phyloP scores from a whole-genome alignment of 2,113 vertebrate genomes.

The Todiramphus chloris region DNA sequence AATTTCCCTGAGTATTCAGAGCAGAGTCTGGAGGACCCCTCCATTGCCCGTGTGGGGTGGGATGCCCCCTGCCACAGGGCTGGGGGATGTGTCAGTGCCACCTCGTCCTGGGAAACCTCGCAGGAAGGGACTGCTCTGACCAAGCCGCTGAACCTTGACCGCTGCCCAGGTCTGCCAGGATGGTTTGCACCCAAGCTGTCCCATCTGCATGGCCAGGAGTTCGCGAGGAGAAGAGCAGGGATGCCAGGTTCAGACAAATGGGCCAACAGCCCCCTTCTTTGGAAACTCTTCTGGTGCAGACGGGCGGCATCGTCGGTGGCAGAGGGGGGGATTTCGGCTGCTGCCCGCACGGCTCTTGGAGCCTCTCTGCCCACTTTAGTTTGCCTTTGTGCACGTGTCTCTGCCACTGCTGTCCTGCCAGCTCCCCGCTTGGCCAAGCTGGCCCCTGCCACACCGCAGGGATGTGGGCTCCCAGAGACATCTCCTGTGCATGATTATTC shows the following conservation, averaged over 20 bases:
- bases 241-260: background rate
- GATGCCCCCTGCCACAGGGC: accelerated
- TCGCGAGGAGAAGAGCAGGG: background rate
- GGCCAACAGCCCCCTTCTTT: background rate
- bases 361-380: background rate
- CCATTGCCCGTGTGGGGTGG: background rate
- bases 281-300: background rate
- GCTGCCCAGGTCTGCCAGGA: background rate
- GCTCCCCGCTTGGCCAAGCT: background rate
- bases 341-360: background rate
- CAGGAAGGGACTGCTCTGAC: background rate
- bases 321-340: background rate
- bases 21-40: background rate
- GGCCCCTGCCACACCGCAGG: background rate
- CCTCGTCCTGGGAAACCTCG: background rate
- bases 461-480: background rate
- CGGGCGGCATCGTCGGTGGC: too few relatives aligned
- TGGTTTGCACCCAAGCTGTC: background rate
- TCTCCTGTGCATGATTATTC: background rate
- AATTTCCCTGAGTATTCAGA: background rate
- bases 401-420: background rate
- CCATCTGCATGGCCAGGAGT: background rate
- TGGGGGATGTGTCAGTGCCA: accelerated
- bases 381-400: background rate
- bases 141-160: background rate